Conservation (phyloP, 1,140 invertebrate genomes). For the Procambarus clarkii region DNA sequence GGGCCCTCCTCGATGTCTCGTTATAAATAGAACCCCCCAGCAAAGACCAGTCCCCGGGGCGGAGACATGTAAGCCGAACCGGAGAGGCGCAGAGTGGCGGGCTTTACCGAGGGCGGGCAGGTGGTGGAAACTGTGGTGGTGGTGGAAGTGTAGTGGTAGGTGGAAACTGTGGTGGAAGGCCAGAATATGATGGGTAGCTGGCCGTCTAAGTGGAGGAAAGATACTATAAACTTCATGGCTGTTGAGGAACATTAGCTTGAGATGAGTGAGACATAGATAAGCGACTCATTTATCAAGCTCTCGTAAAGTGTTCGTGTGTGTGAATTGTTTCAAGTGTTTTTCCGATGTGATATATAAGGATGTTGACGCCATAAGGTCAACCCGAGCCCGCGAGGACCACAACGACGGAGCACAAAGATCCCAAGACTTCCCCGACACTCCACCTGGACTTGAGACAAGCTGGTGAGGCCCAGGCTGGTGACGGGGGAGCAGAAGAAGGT, state of each 20-base stretch:
- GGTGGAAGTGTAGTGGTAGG: background rate
- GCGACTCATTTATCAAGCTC: background rate
- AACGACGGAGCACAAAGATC: constrained; percentile 22
- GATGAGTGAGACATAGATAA: background rate
- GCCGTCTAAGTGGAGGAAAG: background rate
- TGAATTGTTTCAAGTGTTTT: too few relatives aligned
- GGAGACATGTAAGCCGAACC: background rate
- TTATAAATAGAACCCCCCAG: background rate
- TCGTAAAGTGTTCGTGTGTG: background rate
- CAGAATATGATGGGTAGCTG: background rate
- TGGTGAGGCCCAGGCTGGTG: background rate
- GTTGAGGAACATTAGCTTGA: background rate
- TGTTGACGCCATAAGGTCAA: background rate
- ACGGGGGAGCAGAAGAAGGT: background rate
- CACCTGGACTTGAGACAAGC: constrained; percentile 12
- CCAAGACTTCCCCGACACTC: constrained; percentile 27
- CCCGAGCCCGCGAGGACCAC: background rate
- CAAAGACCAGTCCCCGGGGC: background rate
- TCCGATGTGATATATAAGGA: background rate
- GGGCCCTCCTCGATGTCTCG: background rate
- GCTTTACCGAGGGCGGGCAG: background rate
- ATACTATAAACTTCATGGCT: background rate
- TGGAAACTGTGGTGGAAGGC: background rate
- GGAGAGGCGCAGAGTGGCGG: background rate
- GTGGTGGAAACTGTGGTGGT: background rate